Percentiles rank a stretch among this genome's conserved stretches.
These are phyloP conservation scores for Athalia circularis DNA, from an alignment of 2,888 invertebrate genomes.

Conservation along the genomic window DNA sequence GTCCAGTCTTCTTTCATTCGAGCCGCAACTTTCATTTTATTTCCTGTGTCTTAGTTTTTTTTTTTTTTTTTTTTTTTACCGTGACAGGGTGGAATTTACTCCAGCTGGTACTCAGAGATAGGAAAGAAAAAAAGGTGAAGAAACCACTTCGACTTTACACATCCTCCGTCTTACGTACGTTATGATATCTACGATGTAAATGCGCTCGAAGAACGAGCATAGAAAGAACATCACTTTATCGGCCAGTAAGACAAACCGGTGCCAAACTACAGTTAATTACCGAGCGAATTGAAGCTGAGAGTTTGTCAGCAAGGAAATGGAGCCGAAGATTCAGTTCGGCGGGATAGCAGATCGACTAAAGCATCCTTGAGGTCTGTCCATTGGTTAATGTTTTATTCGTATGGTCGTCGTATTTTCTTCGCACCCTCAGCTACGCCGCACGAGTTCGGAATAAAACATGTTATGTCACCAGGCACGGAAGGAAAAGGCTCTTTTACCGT, in stretches of 20 bases:
- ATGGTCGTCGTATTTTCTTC: constrained; percentile 44
- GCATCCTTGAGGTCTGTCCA: constrained; percentile 2
- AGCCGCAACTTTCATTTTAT: constrained; percentile 37
- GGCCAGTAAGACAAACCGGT: background rate
- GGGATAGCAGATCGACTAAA: background rate
- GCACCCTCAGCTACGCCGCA: constrained; percentile 36
- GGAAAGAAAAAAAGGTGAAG: constrained; percentile 1
- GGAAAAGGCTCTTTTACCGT: constrained; percentile 45
- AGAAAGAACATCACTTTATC: background rate
- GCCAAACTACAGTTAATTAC: background rate
- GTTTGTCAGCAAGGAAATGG: constrained; percentile 1
- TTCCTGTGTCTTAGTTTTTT: background rate
- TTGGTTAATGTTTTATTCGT: constrained; percentile 43
- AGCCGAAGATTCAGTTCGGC: constrained; percentile 3
- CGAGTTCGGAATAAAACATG: constrained; percentile 46
- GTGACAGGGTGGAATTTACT: constrained; percentile 25
- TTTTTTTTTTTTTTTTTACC: background rate
- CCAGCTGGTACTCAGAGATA: constrained; percentile 32
- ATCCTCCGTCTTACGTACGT: constrained; percentile 20
- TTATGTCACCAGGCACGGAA: constrained; percentile 11
- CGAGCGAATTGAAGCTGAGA: background rate
- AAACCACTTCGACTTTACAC: constrained; percentile 29
- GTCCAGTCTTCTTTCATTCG: constrained; percentile 27
- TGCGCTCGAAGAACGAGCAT: background rate
- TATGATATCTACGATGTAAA: constrained; percentile 1